Evolutionary conservation across 53 echinoderm and acorn worm genomes (phyloP), one percentile per base, ranked within the genome.

Genomic region (Stichopus horrens): DNA sequence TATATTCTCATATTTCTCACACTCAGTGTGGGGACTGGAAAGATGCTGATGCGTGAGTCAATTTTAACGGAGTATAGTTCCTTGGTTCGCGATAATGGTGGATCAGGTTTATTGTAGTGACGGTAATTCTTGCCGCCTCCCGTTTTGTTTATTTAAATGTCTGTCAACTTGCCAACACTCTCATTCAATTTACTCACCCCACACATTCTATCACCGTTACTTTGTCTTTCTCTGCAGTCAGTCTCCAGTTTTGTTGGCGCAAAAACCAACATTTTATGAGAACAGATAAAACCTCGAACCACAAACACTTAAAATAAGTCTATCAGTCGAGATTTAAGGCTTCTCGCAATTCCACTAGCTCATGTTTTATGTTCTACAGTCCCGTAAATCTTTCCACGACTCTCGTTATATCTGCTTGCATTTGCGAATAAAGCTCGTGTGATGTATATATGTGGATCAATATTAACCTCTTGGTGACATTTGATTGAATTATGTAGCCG

Each of bases 241-340:
- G 7, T 54, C 23, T 76, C 11, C 7, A 76, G 14, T 76, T 76
- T 54, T 54, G 37, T 76, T 0, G 23, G 6, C 77, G 21, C 19
- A 85, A 85, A 83, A 85, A 85, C 85, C 85, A 66, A 85, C 85
- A 85, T 85, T 85, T 76, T 85, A 85, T 67, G 23, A 85, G 18
- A 59, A 85, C 85, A 58, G 66, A 85, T 85, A 85, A 85, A 85
- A 51, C n/a, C 19, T 5, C 5, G 66, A 21, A 57, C 83, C 85
- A 63, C 85, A 85, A 85, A 85, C 85, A 85, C 85, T 85, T 85
- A 23, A 85, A 66, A 85, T 1, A 67, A n/a, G 68, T 81, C 56
- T 81, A 53, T 14, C 52, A 85, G 85, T 53, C 65, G 13, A 85
- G 85, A 85, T 85, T 85, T 85, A 60, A 63, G 66, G 52, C 53